phyloP scores from a whole-genome alignment of 2,888 invertebrate species.

The Gasteruption jaculator region DNA sequence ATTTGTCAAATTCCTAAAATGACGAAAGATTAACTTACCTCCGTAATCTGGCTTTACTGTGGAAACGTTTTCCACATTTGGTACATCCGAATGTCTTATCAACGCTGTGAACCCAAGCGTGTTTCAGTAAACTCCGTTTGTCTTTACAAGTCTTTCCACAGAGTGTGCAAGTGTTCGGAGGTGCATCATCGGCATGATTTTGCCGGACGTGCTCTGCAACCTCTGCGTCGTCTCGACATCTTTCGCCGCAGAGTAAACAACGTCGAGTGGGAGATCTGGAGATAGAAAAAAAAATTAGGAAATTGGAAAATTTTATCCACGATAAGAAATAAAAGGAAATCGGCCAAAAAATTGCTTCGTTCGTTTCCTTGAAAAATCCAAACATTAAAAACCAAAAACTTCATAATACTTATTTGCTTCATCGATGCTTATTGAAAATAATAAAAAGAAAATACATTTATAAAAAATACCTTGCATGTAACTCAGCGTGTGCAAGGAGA shows the following conservation, averaged over 20 bases:
- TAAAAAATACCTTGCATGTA: slow-evolving; percentile 59
- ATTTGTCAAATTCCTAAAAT: slow-evolving; percentile 2
- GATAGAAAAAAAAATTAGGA: slow-evolving; percentile 1
- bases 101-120: slow-evolving; percentile 66
- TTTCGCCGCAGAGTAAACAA: slow-evolving; percentile 64
- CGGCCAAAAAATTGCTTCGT: slow-evolving; percentile 5
- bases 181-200: slow-evolving; percentile 60
- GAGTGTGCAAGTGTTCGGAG: slow-evolving; percentile 63
- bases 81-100: slow-evolving; percentile 63
- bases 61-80: slow-evolving; percentile 68
- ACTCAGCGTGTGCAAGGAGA: slow-evolving; percentile 73
- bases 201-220: slow-evolving; percentile 62
- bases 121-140: slow-evolving; percentile 63
- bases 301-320: slow-evolving; percentile 19
- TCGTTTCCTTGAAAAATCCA: no score
- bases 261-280: slow-evolving; percentile 50
- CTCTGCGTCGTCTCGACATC: slow-evolving; percentile 60
- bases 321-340: no score
- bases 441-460: no score
- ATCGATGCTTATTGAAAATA: no score
- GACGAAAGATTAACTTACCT: no score
- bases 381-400: no score
- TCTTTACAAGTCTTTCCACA: slow-evolving; percentile 70
- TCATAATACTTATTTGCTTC: no score
- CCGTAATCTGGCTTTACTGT: slow-evolving; percentile 61